Evolutionary conservation across 2,888 invertebrate genomes (phyloP).

Genomic region (Drosophila melanosoma): DNA sequence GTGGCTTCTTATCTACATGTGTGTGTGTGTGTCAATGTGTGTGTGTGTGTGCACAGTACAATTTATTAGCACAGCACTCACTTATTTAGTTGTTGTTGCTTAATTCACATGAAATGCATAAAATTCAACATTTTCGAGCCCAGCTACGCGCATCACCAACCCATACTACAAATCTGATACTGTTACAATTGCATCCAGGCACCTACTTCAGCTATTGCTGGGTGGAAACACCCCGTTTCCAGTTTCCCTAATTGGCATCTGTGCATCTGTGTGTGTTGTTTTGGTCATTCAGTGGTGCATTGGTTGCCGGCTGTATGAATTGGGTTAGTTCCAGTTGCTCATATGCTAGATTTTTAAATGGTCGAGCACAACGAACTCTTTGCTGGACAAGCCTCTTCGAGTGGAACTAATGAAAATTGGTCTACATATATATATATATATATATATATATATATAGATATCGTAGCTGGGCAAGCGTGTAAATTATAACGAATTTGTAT

Average conservation of each 20-base stretch:
- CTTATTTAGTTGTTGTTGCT: conserved; percentile 39
- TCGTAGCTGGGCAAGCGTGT: conserved; percentile 33
- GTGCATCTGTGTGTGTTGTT: conserved; percentile 42
- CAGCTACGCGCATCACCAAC: conserved; percentile 9
- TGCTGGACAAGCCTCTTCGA: conserved; percentile 49
- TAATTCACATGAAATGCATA: conserved; percentile 53
- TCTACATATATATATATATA: conserved; percentile 2
- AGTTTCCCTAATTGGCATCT: conserved; percentile 42
- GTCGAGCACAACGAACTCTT: conserved; percentile 61
- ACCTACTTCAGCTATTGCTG: conserved; percentile 1
- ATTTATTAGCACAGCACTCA: conserved; percentile 50
- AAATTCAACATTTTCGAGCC: conserved; percentile 52
- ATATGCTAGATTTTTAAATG: conserved; percentile 36
- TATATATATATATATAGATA: background rate
- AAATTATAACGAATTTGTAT: conserved; percentile 20
- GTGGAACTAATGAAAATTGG: conserved; percentile 71
- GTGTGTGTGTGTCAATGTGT: conserved; percentile 6
- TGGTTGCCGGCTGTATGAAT: conserved; percentile 13
- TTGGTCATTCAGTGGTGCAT: conserved; percentile 4
- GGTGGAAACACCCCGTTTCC: conserved; percentile 14
- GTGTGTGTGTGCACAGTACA: conserved; percentile 30
- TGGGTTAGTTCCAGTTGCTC: conserved; percentile 27
- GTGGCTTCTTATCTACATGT: conserved; percentile 60
- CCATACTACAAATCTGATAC: conserved; percentile 34
- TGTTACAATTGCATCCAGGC: conserved; percentile 11